Percentiles rank a stretch among this genome's conserved stretches.
Conservation (phyloP, 2,113 vertebrate genomes). For the Chaetodon auriga region DNA sequence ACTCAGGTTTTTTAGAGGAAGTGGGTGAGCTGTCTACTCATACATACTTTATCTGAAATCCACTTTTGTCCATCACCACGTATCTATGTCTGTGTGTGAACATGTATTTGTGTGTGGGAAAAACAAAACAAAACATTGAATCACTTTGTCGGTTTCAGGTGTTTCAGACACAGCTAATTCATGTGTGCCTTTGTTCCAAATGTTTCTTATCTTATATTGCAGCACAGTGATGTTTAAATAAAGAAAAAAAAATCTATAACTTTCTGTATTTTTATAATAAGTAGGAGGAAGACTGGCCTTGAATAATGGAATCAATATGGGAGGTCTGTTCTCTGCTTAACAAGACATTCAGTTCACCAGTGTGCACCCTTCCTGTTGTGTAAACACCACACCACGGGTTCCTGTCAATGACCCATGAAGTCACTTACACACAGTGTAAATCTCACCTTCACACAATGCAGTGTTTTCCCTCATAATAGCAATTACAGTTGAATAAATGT, state of each 20-base stretch:
- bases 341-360: constrained; percentile 65
- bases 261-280: background rate
- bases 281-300: background rate
- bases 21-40: constrained; percentile 15
- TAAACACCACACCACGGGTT: constrained; percentile 74
- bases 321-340: constrained; percentile 67
- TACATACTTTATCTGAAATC: constrained; percentile 39
- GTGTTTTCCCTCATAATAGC: constrained; percentile 66
- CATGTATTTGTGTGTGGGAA: constrained; percentile 6
- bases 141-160: constrained; percentile 29
- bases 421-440: constrained; percentile 60
- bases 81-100: background rate
- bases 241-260: background rate
- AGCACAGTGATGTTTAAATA: too few species aligned
- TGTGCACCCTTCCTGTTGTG: constrained; percentile 62
- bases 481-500: constrained; percentile 59
- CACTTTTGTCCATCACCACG: constrained; percentile 12
- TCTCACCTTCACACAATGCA: constrained; percentile 51
- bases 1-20: constrained; percentile 15
- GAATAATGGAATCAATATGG: constrained; percentile 48
- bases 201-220: background rate
- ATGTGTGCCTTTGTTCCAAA: background rate
- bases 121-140: constrained; percentile 48
- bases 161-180: constrained; percentile 19
- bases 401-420: constrained; percentile 75